Percentiles rank a stretch among this genome's conserved stretches.
Conservation (phyloP, 2,888 invertebrate genomes). For the Urechis unicinctus region DNA sequence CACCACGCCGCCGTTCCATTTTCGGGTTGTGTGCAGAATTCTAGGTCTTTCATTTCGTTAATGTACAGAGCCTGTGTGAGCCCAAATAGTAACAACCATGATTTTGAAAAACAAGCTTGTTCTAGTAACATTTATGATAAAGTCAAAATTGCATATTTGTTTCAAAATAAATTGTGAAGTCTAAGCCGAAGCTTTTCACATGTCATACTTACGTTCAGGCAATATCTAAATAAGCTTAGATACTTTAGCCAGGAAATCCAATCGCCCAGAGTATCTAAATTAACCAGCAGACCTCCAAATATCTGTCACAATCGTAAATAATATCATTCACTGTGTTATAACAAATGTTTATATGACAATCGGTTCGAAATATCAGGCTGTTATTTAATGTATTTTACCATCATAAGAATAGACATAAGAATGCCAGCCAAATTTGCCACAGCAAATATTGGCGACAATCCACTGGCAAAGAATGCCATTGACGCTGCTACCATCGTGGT, state of each 20-base stretch:
- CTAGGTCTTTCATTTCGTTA: slow-evolving; percentile 15
- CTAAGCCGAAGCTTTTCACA: no score
- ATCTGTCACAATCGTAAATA: slow-evolving; percentile 2
- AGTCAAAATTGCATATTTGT: no score
- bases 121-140: no score
- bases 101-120: background rate
- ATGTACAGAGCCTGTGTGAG: slow-evolving; percentile 10
- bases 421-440: background rate
- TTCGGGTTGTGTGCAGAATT: no score
- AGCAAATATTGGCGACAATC: background rate
- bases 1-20: no score
- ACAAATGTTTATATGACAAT: no score
- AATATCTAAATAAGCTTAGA: slow-evolving; percentile 12
- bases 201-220: background rate
- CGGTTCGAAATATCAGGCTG: no score
- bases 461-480: background rate
- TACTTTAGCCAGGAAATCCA: slow-evolving; percentile 12
- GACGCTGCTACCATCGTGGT: background rate
- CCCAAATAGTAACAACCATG: no score
- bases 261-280: slow-evolving; percentile 3
- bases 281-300: slow-evolving; percentile 10
- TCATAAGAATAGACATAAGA: background rate
- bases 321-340: background rate
- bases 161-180: no score
- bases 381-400: no score